A percentile compares a stretch with the other conserved stretches of the same genome.
phyloP scores from a whole-genome alignment of 2,797 vertebrate genomes.

The Poecilia wingei region DNA sequence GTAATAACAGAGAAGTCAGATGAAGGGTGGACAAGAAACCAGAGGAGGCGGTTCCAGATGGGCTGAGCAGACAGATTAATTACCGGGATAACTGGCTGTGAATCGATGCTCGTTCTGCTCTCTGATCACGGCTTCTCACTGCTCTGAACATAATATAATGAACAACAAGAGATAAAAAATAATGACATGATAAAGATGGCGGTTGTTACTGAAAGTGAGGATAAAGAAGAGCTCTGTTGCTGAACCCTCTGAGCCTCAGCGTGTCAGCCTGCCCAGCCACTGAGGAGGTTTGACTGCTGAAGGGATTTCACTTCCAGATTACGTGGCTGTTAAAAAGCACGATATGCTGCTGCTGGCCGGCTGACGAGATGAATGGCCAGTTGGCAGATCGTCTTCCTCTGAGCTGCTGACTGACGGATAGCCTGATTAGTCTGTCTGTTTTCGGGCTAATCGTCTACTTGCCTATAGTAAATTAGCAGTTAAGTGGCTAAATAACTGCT shows the following conservation, averaged over 20 bases:
- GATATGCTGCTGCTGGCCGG: slow-evolving; percentile 33
- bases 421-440: not conserved
- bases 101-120: not conserved
- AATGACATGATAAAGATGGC: not conserved
- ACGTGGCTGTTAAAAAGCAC: slow-evolving; percentile 42
- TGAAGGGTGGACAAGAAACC: slow-evolving; percentile 6
- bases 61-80: slow-evolving; percentile 25
- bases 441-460: not conserved
- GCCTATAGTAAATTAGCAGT: not conserved
- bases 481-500: not conserved
- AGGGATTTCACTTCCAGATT: slow-evolving; percentile 54
- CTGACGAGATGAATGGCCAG: not conserved
- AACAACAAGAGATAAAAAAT: slow-evolving; percentile 1
- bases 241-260: slow-evolving; percentile 46
- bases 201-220: not conserved
- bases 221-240: slow-evolving; percentile 20
- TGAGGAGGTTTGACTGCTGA: slow-evolving; percentile 11
- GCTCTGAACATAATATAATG: not conserved
- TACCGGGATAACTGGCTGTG: slow-evolving; percentile 8
- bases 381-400: slow-evolving; percentile 1
- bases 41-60: not conserved
- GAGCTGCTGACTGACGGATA: slow-evolving; percentile 6
- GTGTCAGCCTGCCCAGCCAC: slow-evolving; percentile 16
- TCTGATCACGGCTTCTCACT: not conserved
- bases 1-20: not conserved